Percentiles rank a stretch among this genome's conserved stretches.
phyloP scores from a whole-genome alignment of 2,888 invertebrate genomes.

The Anaspis maculata region DNA sequence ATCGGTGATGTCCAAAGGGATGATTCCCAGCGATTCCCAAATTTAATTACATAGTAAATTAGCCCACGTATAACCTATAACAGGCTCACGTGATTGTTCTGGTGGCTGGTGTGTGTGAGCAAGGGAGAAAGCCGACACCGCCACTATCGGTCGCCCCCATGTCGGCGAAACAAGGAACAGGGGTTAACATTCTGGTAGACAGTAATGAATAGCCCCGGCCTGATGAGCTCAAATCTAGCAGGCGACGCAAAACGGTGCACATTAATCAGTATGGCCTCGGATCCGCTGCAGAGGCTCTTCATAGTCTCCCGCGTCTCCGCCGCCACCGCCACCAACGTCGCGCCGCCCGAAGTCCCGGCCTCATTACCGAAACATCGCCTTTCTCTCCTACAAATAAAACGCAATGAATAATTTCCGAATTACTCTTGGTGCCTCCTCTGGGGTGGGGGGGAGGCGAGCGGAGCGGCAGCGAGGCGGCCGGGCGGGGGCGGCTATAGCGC shows the following conservation, averaged over 20 bases:
- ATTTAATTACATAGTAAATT: conserved; percentile 32
- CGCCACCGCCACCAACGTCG: too few species aligned
- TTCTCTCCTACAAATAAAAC: conserved; percentile 25
- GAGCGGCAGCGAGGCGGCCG: too few species aligned
- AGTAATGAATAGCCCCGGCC: conserved; percentile 36
- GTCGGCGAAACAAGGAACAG: conserved; percentile 13
- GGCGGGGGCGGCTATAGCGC: too few species aligned
- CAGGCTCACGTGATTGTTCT: conserved; percentile 30
- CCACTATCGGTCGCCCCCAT: conserved; percentile 18
- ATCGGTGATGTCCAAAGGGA: too few species aligned
- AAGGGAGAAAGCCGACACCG: conserved; percentile 6
- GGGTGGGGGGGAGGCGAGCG: neutral
- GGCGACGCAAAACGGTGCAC: conserved; percentile 34
- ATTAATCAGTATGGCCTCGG: conserved; percentile 34
- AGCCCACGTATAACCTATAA: conserved; percentile 31
- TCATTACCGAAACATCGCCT: conserved; percentile 31
- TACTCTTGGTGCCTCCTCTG: neutral
- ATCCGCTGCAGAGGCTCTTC: too few species aligned
- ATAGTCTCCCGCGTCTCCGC: too few species aligned
- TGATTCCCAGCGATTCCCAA: conserved; percentile 8
- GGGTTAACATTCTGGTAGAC: conserved; percentile 26
- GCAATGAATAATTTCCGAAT: conserved; percentile 23
- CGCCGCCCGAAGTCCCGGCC: conserved; percentile 26
- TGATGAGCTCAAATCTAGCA: conserved; percentile 36
- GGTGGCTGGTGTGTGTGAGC: conserved; percentile 15